A percentile compares a stretch with the other conserved stretches of the same genome.
Conservation (phyloP, 2,797 vertebrate species). For the Pempheris klunzingeri region DNA sequence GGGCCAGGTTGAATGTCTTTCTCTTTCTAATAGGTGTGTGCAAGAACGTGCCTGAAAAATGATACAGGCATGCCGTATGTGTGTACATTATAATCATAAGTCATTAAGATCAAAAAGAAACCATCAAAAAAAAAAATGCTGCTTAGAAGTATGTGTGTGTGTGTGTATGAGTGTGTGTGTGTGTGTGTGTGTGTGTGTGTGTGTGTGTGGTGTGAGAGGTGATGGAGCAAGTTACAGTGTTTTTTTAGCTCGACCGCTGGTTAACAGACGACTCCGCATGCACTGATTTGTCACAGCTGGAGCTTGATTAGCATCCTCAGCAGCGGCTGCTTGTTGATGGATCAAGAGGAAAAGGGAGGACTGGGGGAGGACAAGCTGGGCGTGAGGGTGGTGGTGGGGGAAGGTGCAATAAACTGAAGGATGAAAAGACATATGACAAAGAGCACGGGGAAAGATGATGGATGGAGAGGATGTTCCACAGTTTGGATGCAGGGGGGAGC, state of each 20-base stretch:
- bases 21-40: conserved; percentile 31
- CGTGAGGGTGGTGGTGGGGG: no score
- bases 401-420: conserved; percentile 8
- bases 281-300: conserved; percentile 63
- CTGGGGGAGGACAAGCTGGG: conserved; percentile 24
- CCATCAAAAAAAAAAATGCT: conserved; percentile 4
- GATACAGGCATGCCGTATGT: conserved; percentile 18
- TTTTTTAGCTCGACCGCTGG: conserved; percentile 14
- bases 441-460: conserved; percentile 24
- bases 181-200: not conserved
- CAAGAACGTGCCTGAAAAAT: conserved; percentile 3
- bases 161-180: not conserved
- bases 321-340: conserved; percentile 32
- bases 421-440: conserved; percentile 40
- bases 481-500: conserved; percentile 2
- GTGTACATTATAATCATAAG: conserved; percentile 14
- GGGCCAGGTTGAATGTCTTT: conserved; percentile 29
- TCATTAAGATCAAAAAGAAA: conserved; percentile 17
- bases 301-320: conserved; percentile 59
- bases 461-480: conserved; percentile 32
- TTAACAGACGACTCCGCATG: conserved; percentile 47
- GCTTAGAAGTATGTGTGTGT: not conserved
- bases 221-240: conserved; percentile 16
- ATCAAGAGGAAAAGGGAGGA: conserved; percentile 25
- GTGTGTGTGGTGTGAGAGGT: not conserved